These are phyloP conservation scores for Pocillopora grandis DNA, from an alignment of 92 coral and sea anemone species.

Conservation along the genomic window DNA sequence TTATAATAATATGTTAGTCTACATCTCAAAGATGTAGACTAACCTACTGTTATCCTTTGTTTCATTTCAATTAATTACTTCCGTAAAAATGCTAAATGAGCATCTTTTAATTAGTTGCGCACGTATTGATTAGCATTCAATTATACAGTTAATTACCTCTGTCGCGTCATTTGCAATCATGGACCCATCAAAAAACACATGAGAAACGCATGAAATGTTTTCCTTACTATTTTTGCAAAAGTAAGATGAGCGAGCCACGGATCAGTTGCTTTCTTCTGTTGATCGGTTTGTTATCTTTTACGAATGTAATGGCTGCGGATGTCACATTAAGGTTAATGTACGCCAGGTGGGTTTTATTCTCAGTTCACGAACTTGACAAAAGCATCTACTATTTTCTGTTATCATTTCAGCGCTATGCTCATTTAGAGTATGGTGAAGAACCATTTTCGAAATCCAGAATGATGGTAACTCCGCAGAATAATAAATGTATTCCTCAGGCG, in stretches of 20 bases:
- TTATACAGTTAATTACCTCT: background rate
- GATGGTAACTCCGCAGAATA: no score
- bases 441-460: no score
- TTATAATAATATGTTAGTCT: no score
- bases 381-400: no score
- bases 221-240: background rate
- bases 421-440: no score
- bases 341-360: background rate
- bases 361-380: no score
- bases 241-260: conserved; percentile 5
- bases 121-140: background rate
- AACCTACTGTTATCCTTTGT: no score
- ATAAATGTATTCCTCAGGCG: no score
- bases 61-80: no score
- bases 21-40: no score
- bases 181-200: background rate
- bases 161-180: background rate
- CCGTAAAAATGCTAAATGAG: no score
- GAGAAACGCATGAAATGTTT: background rate
- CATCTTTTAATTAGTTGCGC: background rate
- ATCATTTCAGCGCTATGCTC: no score
- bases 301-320: background rate
- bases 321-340: background rate
- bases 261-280: background rate
- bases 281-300: background rate